These are phyloP conservation scores for Diploptera punctata DNA, from an alignment of 2,888 invertebrate species.

Conservation along the genomic window DNA sequence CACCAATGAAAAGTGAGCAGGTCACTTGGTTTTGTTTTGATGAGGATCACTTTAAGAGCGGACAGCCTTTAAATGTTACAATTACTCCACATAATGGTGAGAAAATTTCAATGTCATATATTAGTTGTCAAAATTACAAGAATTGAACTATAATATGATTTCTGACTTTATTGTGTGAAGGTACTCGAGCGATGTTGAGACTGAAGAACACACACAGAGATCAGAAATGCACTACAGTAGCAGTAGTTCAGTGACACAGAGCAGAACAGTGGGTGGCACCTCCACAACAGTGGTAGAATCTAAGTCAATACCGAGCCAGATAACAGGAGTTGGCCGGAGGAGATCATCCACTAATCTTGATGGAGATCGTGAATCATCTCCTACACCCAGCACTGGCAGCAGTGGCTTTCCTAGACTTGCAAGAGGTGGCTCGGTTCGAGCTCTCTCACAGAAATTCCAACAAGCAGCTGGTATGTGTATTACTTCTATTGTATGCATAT, in stretches of 20 bases:
- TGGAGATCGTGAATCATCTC: slow-evolving; percentile 33
- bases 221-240: slow-evolving; percentile 10
- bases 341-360: slow-evolving; percentile 37
- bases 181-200: slow-evolving; percentile 9
- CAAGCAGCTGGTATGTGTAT: slow-evolving; percentile 64
- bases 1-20: no score
- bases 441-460: slow-evolving; percentile 79
- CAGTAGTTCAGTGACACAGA: background rate
- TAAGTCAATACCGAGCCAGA: slow-evolving; percentile 13
- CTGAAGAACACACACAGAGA: background rate
- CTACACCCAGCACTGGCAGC: slow-evolving; percentile 25
- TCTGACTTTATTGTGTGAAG: no score
- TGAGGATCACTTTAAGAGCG: no score
- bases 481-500: background rate
- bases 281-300: background rate
- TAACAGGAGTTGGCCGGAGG: slow-evolving; percentile 18
- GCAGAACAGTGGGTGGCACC: background rate
- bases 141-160: no score
- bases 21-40: no score
- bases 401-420: slow-evolving; percentile 54
- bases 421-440: slow-evolving; percentile 77
- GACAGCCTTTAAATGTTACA: no score
- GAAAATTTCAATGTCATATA: no score
- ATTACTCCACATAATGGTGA: no score
- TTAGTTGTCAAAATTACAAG: no score